A percentile compares a stretch with the other conserved stretches of the same genome.
Conservation (phyloP, 2,113 vertebrate species). For the Gallinago jamesoni region DNA sequence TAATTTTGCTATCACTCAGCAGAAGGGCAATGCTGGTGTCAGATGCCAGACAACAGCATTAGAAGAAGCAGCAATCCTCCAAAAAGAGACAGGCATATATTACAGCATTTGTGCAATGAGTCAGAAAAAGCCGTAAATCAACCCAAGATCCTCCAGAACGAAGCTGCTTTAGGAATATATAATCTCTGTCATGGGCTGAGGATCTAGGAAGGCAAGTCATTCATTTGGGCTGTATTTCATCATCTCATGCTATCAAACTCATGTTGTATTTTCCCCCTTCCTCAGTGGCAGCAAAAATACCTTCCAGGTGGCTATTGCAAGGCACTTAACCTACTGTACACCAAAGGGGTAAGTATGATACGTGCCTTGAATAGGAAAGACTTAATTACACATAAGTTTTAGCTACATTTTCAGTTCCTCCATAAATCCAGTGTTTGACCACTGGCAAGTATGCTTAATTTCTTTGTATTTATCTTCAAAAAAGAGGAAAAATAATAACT, state of each 20-base stretch:
- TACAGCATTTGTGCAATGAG: neutral
- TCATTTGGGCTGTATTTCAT: neutral
- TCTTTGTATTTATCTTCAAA: neutral
- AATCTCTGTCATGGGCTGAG: neutral
- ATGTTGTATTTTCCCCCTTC: accelerated
- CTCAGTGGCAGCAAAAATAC: neutral
- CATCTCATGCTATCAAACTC: neutral
- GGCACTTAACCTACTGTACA: accelerated
- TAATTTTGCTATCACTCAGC: neutral
- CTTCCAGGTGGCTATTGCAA: neutral
- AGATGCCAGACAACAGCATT: neutral
- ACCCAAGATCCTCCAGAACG: neutral
- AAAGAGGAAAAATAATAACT: neutral
- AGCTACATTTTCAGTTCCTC: neutral
- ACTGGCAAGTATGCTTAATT: neutral
- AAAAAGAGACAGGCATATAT: neutral
- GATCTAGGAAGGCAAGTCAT: neutral
- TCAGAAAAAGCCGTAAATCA: neutral
- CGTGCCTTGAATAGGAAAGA: neutral
- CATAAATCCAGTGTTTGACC: neutral
- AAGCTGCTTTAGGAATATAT: neutral
- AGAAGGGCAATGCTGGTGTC: neutral
- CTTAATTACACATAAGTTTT: neutral
- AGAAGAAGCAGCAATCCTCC: neutral
- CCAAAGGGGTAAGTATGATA: neutral